phyloP scores from a whole-genome alignment of 2,888 invertebrate species.

The Rotaria sp. region DNA sequence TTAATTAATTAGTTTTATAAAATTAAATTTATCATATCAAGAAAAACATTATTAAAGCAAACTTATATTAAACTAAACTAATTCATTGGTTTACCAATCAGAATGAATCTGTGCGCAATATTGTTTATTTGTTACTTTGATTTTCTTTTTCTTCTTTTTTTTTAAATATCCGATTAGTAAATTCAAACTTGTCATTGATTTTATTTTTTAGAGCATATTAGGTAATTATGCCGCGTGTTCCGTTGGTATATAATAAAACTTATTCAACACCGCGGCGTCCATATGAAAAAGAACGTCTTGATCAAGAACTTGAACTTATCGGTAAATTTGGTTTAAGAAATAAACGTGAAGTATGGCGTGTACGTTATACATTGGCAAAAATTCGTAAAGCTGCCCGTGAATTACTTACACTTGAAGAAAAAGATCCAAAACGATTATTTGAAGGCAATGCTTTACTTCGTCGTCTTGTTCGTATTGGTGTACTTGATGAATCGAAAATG shows the following conservation, averaged over 20 bases:
- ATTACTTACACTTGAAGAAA: conserved; percentile 92
- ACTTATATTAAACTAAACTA: neutral
- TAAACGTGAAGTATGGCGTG: conserved; percentile 98
- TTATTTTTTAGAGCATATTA: neutral
- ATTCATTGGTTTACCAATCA: neutral
- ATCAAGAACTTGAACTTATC: conserved; percentile 90
- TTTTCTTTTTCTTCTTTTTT: no score
- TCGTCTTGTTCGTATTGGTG: conserved; percentile 93
- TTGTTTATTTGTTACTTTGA: neutral
- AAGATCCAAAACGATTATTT: conserved; percentile 90
- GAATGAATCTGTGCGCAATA: neutral
- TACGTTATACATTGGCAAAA: conserved; percentile 93
- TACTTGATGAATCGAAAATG: conserved; percentile 92
- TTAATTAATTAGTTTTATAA: neutral
- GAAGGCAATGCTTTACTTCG: conserved; percentile 97
- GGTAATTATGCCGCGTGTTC: conserved; percentile 55
- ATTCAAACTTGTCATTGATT: neutral
- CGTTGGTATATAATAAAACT: conserved; percentile 82
- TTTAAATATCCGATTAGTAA: neutral
- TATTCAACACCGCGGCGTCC: conserved; percentile 97
- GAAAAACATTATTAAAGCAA: neutral
- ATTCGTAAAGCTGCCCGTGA: conserved; percentile 99
- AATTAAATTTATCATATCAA: neutral
- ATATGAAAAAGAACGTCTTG: conserved; percentile 97
- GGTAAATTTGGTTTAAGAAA: conserved; percentile 98